Evolutionary conservation across 2,113 vertebrate species (phyloP).

Genomic region (Cettia cetti): DNA sequence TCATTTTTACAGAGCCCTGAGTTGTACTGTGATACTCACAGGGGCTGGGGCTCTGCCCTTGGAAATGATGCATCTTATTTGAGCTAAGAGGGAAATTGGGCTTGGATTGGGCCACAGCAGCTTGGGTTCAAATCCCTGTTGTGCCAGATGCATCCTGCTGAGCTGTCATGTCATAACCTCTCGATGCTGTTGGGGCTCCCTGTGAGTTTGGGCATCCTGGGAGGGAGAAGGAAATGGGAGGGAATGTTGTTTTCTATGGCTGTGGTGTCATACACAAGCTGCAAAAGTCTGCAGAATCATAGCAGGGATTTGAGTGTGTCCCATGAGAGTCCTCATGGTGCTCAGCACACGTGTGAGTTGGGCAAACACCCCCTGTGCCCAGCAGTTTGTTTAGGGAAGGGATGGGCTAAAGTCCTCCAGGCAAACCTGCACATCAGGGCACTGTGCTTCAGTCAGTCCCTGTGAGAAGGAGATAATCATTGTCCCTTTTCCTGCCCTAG

Average conservation of each 20-base stretch:
- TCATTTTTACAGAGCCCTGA: neutral
- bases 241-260: neutral
- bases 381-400: neutral
- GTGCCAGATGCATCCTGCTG: constrained; percentile 2
- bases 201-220: neutral
- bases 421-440: neutral
- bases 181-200: neutral
- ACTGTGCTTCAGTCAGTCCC: neutral
- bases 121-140: neutral
- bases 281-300: neutral
- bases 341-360: neutral
- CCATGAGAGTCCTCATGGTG: rapidly evolving
- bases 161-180: neutral
- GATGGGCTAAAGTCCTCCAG: neutral
- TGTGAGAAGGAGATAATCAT: neutral
- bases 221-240: neutral
- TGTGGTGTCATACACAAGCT: neutral
- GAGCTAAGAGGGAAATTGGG: neutral
- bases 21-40: neutral
- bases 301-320: neutral
- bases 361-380: neutral
- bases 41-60: neutral
- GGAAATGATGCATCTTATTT: neutral
- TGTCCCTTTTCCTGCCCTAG: neutral
- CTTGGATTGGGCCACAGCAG: neutral